These are phyloP conservation scores for Tipula unca DNA, from an alignment of 2,888 invertebrate genomes.

Conservation along the genomic window DNA sequence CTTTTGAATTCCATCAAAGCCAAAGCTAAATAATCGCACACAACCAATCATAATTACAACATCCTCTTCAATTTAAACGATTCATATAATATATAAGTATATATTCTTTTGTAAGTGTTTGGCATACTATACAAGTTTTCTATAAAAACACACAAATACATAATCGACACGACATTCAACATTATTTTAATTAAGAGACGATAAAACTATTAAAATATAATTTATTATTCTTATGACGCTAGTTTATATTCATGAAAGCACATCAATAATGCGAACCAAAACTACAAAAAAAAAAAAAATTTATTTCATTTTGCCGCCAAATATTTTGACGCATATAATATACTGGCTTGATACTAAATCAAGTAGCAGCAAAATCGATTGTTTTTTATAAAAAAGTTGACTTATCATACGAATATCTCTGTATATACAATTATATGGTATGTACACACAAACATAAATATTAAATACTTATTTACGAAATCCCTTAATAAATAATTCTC, in stretches of 20 bases:
- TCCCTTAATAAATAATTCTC: neutral
- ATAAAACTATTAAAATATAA: neutral
- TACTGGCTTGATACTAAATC: neutral
- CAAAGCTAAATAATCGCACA: neutral
- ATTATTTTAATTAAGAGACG: neutral
- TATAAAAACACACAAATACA: neutral
- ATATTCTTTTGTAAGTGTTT: neutral
- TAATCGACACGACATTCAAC: neutral
- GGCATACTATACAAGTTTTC: neutral
- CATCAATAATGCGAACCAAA: neutral
- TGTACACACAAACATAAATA: neutral
- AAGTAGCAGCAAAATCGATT: neutral
- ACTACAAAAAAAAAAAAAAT: neutral
- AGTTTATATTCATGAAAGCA: neutral
- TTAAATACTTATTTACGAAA: no score
- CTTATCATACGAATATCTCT: neutral
- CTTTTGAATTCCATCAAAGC: neutral
- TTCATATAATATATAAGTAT: neutral
- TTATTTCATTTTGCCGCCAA: neutral
- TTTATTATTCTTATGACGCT: neutral
- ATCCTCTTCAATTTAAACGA: neutral
- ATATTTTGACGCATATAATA: neutral
- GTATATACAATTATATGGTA: neutral
- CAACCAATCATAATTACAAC: neutral
- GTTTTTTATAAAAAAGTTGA: neutral